phyloP scores from a whole-genome alignment of 2,113 vertebrate species.

The Petroica traversi region DNA sequence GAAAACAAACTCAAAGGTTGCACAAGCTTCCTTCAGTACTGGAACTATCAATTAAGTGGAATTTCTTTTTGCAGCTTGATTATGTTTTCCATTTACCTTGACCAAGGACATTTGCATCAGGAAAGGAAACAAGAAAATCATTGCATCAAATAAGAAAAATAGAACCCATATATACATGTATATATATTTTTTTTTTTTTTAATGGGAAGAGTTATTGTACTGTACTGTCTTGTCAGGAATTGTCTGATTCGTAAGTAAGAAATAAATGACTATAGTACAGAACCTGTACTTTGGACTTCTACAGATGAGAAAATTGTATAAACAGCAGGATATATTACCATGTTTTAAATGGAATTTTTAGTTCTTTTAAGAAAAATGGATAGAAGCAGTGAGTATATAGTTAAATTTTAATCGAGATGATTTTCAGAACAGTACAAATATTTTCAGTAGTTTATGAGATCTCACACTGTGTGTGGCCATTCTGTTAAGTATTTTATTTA shows the following conservation, averaged over 20 bases:
- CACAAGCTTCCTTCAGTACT: slow-evolving; percentile 74
- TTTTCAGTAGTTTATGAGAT: slow-evolving; percentile 55
- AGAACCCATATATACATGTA: background rate
- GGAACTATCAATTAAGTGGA: slow-evolving; percentile 30
- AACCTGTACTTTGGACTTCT: background rate
- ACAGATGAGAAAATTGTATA: background rate
- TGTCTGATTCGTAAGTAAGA: background rate
- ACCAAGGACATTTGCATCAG: background rate
- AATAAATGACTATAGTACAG: background rate
- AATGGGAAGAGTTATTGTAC: background rate
- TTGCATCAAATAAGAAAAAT: background rate
- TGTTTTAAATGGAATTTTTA: slow-evolving; percentile 20
- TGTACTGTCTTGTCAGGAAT: background rate
- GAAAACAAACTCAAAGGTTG: slow-evolving; percentile 91
- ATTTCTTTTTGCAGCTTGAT: background rate
- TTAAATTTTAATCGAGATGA: slow-evolving; percentile 47
- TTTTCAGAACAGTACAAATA: slow-evolving; percentile 36
- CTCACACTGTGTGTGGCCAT: slow-evolving; percentile 54
- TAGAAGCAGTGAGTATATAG: background rate
- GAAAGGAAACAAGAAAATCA: background rate
- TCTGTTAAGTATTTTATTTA: slow-evolving; percentile 31
- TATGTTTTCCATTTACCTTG: background rate
- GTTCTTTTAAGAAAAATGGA: background rate
- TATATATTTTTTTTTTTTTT: background rate
- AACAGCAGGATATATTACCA: background rate